phyloP scores from a whole-genome alignment of 1,140 invertebrate genomes.

The Metaphire vulgaris region DNA sequence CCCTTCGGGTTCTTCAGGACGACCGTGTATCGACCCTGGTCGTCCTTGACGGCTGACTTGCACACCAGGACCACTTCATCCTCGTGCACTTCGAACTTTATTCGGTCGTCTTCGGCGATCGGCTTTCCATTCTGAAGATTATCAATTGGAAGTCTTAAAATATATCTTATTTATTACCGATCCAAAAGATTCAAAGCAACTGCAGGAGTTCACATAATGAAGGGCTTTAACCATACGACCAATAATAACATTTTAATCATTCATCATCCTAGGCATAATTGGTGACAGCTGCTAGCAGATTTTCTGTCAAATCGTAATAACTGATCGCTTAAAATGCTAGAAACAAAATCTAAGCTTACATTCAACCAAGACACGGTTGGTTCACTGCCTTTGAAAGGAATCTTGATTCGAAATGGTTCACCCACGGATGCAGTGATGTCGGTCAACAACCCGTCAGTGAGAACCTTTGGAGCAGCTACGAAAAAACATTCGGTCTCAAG shows the following conservation, averaged over 20 bases:
- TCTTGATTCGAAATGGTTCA: conserved; percentile 89
- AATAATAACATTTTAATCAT: too few species aligned
- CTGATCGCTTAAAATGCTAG: too few species aligned
- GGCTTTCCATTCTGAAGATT: too few species aligned
- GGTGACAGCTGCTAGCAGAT: too few species aligned
- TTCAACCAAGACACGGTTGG: conserved; percentile 83
- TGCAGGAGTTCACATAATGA: too few species aligned
- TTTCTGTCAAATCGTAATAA: too few species aligned
- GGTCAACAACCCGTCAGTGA: conserved; percentile 80
- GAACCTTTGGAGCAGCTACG: conserved; percentile 84
- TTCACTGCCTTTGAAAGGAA: conserved; percentile 84
- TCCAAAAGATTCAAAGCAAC: too few species aligned
- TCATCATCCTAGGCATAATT: too few species aligned
- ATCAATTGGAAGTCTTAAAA: too few species aligned
- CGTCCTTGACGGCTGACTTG: conserved; percentile 76
- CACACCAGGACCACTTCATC: conserved; percentile 65
- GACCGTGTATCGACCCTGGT: conserved; percentile 86
- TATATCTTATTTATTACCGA: too few species aligned
- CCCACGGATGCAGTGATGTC: conserved; percentile 92
- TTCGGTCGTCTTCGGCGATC: conserved; percentile 69
- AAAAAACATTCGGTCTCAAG: conserved; percentile 35
- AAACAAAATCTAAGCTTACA: too few species aligned
- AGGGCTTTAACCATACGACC: too few species aligned
- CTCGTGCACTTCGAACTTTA: conserved; percentile 77
- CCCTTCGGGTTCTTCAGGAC: conserved; percentile 76